Evolutionary conservation across 2,797 vertebrate species (phyloP), one percentile per base, ranked within the genome.

Genomic region (Falco berigora): DNA sequence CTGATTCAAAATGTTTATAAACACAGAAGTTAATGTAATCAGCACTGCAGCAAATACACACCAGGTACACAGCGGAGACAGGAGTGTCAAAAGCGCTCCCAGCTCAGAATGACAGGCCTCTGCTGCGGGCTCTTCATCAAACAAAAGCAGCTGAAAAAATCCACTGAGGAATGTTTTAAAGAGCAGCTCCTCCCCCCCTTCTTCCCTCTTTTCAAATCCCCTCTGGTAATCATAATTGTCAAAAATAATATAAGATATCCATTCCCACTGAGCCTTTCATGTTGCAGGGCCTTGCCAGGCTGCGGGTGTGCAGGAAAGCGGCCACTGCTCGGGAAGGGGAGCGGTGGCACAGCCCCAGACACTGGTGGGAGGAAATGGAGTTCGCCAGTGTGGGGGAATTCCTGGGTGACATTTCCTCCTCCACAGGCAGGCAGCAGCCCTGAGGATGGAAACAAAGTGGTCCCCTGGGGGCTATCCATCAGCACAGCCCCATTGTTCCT

Each of bases 1-100:
- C 91, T 10, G 74, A 96, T 95, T 97, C 96, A 30, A 83, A 97
- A 97, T 98, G 98, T 98, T 98, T 98, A 98, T 98, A 98, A 98
- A 98, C 98, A 98, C 86, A 18, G 87, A 83, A 96, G 94, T 92
- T 97, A 98, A 98, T 97, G 97, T 53, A 97, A 98, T 98, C 97
- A 97, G 97, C 97, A 74, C 96, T 86, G 97, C 94, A 96, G 97
- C 97, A 98, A 98, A 98, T 96, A 97, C 96, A 96, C 96, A 74
- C 96, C 97, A 98, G 98, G 97, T 97, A 97, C 95, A 34, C 59
- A 28, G 95, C 25, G 12, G 81, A 97, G 96, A 96, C 95, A 58
- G 93, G 88, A 94, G 95, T 71, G 94, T 97, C 97, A 97, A 92
- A 92, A n/a, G 52, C 9, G 3, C 75, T 82, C 77, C 74, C 71